A percentile compares a stretch with the other conserved stretches of the same genome.
phyloP scores from a whole-genome alignment of 2,113 vertebrate genomes.

The Sylvietta virens region DNA sequence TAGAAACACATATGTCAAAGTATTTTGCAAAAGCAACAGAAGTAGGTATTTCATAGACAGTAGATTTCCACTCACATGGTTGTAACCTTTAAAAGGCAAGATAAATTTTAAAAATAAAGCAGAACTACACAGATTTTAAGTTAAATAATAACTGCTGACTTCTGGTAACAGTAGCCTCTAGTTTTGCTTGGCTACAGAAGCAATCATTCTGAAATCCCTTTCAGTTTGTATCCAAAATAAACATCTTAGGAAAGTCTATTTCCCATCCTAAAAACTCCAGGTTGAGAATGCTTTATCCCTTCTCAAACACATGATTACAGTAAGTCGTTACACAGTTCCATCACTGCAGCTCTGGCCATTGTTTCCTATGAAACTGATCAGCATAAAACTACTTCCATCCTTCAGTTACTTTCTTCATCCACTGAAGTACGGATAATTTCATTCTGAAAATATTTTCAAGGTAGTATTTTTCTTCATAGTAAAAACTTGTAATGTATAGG shows the following conservation, averaged over 20 bases:
- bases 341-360: neutral
- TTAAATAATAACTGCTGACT: neutral
- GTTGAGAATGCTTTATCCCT: neutral
- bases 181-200: neutral
- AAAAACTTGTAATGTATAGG: neutral
- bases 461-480: neutral
- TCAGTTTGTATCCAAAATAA: neutral
- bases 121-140: neutral
- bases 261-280: neutral
- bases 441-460: neutral
- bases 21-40: neutral
- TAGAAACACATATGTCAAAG: neutral
- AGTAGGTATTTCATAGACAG: neutral
- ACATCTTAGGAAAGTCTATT: neutral
- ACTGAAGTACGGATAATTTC: neutral
- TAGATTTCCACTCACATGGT: neutral
- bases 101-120: neutral
- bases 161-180: neutral
- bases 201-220: neutral
- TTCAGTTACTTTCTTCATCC: neutral
- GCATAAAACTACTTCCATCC: neutral
- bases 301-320: neutral
- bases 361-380: neutral
- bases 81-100: neutral
- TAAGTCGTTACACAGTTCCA: neutral